Percentiles rank a stretch among this genome's conserved stretches.
Evolutionary conservation across 2,888 invertebrate species (phyloP).

Genomic region (Clanis bilineata): DNA sequence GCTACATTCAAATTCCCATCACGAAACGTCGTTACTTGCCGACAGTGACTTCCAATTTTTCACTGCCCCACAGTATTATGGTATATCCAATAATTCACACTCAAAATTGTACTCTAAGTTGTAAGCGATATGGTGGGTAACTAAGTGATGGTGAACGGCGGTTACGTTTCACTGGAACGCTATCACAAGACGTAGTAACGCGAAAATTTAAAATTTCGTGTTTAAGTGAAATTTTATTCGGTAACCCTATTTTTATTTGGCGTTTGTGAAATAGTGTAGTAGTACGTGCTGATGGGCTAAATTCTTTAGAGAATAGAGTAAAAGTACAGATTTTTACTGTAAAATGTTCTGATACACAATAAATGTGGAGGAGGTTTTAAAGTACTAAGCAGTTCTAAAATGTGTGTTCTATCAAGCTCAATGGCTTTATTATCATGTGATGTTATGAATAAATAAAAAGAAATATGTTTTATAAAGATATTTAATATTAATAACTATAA

Average conservation of each 20-base stretch:
- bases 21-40: conserved; percentile 79
- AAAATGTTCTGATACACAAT: no score
- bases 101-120: conserved; percentile 30
- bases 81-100: conserved; percentile 33
- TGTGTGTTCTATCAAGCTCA: no score
- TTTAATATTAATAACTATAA: no score
- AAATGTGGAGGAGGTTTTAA: no score
- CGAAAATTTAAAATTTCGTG: conserved; percentile 78
- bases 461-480: no score
- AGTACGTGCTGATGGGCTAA: not conserved
- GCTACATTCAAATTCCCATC: conserved; percentile 74
- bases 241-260: conserved; percentile 69
- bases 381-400: no score
- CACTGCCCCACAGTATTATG: conserved; percentile 46
- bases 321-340: no score
- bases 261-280: not conserved
- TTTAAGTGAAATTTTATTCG: conserved; percentile 80
- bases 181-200: conserved; percentile 56
- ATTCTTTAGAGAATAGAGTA: not conserved
- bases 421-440: no score
- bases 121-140: conserved; percentile 25
- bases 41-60: conserved; percentile 81
- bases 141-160: not conserved
- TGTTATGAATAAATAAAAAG: no score
- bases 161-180: conserved; percentile 33